These are phyloP conservation scores for Drosophila insularis DNA, from an alignment of 1,140 invertebrate genomes.

Conservation along the genomic window DNA sequence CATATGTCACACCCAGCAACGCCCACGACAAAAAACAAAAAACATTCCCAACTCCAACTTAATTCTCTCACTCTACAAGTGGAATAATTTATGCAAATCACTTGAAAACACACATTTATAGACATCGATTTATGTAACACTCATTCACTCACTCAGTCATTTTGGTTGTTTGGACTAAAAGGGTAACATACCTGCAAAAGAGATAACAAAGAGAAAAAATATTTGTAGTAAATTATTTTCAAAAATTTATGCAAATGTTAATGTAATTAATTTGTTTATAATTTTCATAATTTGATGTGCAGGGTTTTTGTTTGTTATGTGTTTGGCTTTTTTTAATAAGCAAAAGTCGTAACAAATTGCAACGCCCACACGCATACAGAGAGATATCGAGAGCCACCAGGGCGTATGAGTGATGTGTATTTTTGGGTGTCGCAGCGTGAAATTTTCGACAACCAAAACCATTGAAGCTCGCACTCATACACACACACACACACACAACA, in stretches of 20 bases:
- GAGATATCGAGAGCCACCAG: not conserved
- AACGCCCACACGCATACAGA: conserved; percentile 14
- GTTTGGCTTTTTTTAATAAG: conserved; percentile 12
- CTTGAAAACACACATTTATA: conserved; percentile 65
- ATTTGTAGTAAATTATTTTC: conserved; percentile 17
- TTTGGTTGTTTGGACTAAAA: not conserved
- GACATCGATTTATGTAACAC: conserved; percentile 49
- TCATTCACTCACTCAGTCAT: not conserved
- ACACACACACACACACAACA: not conserved
- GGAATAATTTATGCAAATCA: conserved; percentile 72
- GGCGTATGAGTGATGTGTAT: conserved; percentile 64
- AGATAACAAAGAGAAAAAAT: conserved; percentile 47
- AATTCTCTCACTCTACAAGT: not conserved
- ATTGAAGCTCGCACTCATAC: conserved; percentile 6
- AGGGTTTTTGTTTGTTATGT: conserved; percentile 13
- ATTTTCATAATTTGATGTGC: conserved; percentile 58
- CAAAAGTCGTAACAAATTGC: conserved; percentile 27
- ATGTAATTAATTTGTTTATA: conserved; percentile 55
- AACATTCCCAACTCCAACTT: not conserved
- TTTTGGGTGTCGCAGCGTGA: conserved; percentile 54
- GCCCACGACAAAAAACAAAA: conserved; percentile 29
- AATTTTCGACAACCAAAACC: conserved; percentile 38
- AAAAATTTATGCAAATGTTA: conserved; percentile 12
- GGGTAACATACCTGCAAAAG: conserved; percentile 58
- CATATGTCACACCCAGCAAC: conserved; percentile 34